Evolutionary conservation across 2,113 vertebrate genomes (phyloP).

Genomic region (Colossoma macropomum): DNA sequence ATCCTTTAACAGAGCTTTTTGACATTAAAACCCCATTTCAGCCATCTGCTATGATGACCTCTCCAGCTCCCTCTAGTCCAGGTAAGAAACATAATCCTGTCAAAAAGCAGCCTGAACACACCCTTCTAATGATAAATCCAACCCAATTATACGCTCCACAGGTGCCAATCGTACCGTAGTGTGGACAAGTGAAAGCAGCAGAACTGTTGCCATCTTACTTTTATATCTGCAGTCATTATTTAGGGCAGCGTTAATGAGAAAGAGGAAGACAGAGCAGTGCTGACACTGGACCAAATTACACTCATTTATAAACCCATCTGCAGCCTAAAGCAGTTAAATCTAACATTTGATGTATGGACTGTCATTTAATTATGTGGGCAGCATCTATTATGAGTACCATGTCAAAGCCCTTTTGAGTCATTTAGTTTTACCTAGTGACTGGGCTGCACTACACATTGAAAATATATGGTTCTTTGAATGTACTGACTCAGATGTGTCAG

Average conservation of each 20-base stretch:
- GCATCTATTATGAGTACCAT: neutral
- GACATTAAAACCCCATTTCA: conserved; percentile 62
- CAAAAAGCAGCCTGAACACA: neutral
- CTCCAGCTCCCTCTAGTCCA: conserved; percentile 69
- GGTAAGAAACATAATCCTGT: conserved; percentile 60
- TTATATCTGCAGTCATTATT: neutral
- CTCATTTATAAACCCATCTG: conserved; percentile 38
- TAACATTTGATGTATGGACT: neutral
- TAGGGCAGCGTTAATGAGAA: conserved; percentile 25
- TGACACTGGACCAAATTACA: conserved; percentile 32
- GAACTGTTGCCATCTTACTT: neutral
- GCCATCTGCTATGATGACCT: conserved; percentile 53
- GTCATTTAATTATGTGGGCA: conserved; percentile 5
- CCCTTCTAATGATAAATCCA: neutral
- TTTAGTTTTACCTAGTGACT: conserved; percentile 10
- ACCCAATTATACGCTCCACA: neutral
- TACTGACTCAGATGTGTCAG: neutral
- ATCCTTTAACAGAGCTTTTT: conserved; percentile 66
- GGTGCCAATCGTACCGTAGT: neutral
- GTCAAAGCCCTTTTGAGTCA: neutral
- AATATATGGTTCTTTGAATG: neutral
- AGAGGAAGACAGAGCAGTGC: conserved; percentile 10
- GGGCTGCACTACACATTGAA: neutral
- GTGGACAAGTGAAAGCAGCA: conserved; percentile 9
- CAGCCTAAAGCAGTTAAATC: conserved; percentile 12